Percentiles rank a stretch among this genome's conserved stretches.
Conservation (phyloP, 2,797 vertebrate genomes). For the Silurus aristotelis region DNA sequence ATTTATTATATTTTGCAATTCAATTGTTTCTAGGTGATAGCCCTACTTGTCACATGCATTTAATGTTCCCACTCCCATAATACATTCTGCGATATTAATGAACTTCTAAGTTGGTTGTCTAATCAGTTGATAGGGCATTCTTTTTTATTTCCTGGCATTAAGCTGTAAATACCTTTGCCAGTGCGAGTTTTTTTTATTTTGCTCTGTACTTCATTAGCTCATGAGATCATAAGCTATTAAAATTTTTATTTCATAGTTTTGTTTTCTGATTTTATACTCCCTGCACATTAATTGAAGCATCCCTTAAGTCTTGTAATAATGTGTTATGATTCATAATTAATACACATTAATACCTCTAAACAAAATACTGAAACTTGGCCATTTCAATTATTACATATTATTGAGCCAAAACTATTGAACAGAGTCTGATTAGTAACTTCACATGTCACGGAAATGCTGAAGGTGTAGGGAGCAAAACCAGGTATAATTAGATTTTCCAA, state of each 20-base stretch:
- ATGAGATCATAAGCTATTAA: no score
- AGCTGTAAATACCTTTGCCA: background rate
- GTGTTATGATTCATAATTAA: no score
- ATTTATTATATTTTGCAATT: background rate
- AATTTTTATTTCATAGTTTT: background rate
- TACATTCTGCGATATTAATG: background rate
- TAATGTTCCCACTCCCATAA: background rate
- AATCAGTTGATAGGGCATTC: background rate
- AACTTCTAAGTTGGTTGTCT: background rate
- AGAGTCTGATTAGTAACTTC: background rate
- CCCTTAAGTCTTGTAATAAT: background rate
- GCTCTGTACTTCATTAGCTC: background rate
- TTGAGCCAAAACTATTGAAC: background rate
- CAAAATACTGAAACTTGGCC: background rate
- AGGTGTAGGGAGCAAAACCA: constrained; percentile 26
- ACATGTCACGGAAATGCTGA: constrained; percentile 9
- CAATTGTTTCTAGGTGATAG: background rate
- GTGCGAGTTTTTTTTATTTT: background rate
- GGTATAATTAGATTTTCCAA: constrained; percentile 35
- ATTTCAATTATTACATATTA: background rate
- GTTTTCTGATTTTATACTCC: background rate
- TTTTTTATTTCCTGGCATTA: no score
- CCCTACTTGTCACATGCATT: background rate
- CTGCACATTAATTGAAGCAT: background rate
- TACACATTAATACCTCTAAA: background rate